These are phyloP conservation scores for Drosophila jambulina DNA, from an alignment of 1,140 invertebrate genomes.

Conservation along the genomic window DNA sequence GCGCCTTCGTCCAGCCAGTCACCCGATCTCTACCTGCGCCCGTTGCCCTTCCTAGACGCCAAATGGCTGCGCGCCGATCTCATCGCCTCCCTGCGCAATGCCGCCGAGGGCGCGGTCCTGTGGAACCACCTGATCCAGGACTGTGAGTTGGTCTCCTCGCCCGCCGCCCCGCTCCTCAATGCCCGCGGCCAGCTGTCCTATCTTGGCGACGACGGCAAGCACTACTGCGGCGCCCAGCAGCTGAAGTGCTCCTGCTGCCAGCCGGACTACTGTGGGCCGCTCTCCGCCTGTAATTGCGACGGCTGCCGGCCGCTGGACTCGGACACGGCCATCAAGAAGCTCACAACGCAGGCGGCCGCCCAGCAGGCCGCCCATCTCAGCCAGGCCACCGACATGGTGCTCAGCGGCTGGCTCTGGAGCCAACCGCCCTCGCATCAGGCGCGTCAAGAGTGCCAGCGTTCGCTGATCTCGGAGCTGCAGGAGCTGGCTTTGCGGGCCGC, in stretches of 20 bases:
- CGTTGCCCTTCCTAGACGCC: constrained; percentile 75
- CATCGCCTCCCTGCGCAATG: constrained; percentile 76
- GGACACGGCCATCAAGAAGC: constrained; percentile 79
- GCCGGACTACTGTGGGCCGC: constrained; percentile 79
- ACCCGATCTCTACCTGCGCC: constrained; percentile 77
- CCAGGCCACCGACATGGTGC: constrained; percentile 70
- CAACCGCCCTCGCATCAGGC: constrained; percentile 64
- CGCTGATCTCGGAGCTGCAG: constrained; percentile 74
- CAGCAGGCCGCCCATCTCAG: constrained; percentile 59
- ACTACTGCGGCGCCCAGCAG: constrained; percentile 80
- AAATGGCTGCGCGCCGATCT: constrained; percentile 85
- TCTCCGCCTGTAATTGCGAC: constrained; percentile 81
- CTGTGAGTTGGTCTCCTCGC: constrained; percentile 79
- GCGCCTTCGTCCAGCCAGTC: constrained; percentile 26
- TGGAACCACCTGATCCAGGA: constrained; percentile 84
- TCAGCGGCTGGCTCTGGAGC: constrained; percentile 82
- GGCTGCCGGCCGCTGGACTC: constrained; percentile 77
- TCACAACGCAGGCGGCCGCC: constrained; percentile 61
- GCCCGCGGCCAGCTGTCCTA: constrained; percentile 76
- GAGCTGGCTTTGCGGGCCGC: constrained; percentile 76
- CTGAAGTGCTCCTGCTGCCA: constrained; percentile 79
- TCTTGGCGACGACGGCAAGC: constrained; percentile 81
- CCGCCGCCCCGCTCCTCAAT: constrained; percentile 65
- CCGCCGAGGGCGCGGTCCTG: constrained; percentile 68
- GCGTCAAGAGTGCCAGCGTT: constrained; percentile 74